Base-by-base conservation (phyloP, 2,888 invertebrate species). In the Macrostomum cliftonense region DNA sequence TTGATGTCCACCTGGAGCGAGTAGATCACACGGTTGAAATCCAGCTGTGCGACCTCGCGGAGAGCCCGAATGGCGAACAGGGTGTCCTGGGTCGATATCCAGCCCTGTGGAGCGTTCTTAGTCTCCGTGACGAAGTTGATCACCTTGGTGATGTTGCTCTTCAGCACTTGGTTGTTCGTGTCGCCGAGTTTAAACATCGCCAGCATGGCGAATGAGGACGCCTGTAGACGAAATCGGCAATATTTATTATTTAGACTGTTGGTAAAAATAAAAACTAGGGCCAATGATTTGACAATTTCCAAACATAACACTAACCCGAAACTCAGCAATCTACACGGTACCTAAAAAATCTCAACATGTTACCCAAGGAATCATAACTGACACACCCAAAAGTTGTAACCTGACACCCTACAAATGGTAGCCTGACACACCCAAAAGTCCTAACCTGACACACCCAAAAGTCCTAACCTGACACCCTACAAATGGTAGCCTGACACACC, bases 121-220 rank as follows among this genome's bases (percentile, higher is more conserved):
- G 40, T 17, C 40, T 40, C 16, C 40, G 16, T 17, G 16, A 17
- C 9, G 40, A 40, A 16, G 17, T 40, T 16, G 40, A 40, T 40
- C 4, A 40, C 40, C 16, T 40, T 16, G 16, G 40, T 40, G 16
- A 40, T 16, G 16, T 40, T 40, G 16, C 16, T 16, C 16, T 40
- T 16, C 16, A 40, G 40, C 40, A 5, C 16, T 40, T 2, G 40
- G 5, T 40, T 16, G 40, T 13, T 13, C 38, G 17, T 5, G 16
- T 9, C 9, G 4, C 4, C 28, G 28, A 9, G 9, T 28, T 28
- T 28, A 9, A 28, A 28, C 28, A 28, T 40, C 5, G 86, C 82
- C 59, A 93, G 73, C 45, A 93, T 72, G 1, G 84, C 91, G 66
- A 88, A 91, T 9, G 40, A 40, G 17, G 40, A 17, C 2, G 17